Evolutionary conservation across 2,113 vertebrate species (phyloP).

Genomic region (Phocoena phocoena): DNA sequence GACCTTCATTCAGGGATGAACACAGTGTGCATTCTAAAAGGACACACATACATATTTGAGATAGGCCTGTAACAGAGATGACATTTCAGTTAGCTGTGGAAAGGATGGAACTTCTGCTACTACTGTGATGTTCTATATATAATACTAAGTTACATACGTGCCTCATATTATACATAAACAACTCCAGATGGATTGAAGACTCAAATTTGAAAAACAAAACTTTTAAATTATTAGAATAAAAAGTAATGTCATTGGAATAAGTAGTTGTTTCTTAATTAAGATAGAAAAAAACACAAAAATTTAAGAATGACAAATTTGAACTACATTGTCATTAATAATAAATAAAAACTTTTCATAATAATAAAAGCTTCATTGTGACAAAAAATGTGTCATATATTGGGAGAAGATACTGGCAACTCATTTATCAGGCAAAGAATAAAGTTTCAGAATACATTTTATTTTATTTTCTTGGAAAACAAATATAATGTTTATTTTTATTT

Average conservation of each 20-base stretch:
- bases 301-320: neutral
- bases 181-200: neutral
- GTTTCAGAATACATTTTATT: too few relatives aligned
- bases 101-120: neutral
- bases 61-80: neutral
- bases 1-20: neutral
- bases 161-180: neutral
- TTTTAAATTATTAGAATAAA: neutral
- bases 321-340: neutral
- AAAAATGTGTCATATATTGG: neutral
- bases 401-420: too few relatives aligned
- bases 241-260: neutral
- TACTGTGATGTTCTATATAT: neutral
- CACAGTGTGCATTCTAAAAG: neutral
- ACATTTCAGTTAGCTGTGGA: neutral
- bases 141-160: neutral
- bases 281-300: neutral
- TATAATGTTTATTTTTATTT: too few relatives aligned
- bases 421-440: too few relatives aligned
- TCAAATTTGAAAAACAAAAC: neutral
- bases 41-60: neutral
- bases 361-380: neutral
- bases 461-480: too few relatives aligned
- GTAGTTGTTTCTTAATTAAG: neutral
- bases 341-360: neutral